Conservation (phyloP, 2,888 invertebrate species). For the Timema podura region DNA sequence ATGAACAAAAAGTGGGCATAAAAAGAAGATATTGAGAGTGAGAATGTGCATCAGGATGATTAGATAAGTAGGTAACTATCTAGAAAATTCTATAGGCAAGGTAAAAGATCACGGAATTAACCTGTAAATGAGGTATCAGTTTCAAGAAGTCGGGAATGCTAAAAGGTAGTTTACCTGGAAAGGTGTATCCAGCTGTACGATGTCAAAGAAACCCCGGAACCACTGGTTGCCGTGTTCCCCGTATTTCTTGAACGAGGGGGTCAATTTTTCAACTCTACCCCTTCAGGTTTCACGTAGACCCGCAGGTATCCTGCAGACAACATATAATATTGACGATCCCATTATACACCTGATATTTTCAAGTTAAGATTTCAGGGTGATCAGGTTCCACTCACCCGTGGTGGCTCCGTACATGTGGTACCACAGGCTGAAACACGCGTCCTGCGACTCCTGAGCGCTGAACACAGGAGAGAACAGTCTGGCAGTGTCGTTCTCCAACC, state of each 20-base stretch:
- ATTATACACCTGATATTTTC: too few species aligned
- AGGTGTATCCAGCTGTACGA: constrained; percentile 47
- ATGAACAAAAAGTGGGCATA: too few species aligned
- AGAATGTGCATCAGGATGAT: too few species aligned
- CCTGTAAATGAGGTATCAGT: too few species aligned
- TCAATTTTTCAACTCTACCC: constrained; percentile 24
- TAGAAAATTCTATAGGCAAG: too few species aligned
- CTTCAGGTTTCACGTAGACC: constrained; percentile 37
- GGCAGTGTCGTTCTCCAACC: constrained; percentile 61
- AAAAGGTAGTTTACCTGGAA: constrained; percentile 51
- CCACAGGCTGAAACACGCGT: constrained; percentile 63
- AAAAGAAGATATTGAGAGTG: too few species aligned
- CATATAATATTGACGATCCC: neutral
- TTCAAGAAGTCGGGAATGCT: neutral
- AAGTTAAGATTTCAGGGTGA: too few species aligned
- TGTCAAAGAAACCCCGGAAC: constrained; percentile 52
- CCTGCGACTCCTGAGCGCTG: constrained; percentile 39
- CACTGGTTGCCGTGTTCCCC: constrained; percentile 70
- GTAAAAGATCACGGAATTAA: too few species aligned
- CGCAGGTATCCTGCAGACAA: constrained; percentile 33
- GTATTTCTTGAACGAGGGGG: constrained; percentile 52
- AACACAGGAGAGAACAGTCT: constrained; percentile 71
- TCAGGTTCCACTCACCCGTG: constrained; percentile 50
- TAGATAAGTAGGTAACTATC: too few species aligned
- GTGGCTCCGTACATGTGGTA: constrained; percentile 75